These are phyloP conservation scores for Tricholaema leucomelas DNA, from an alignment of 2,113 vertebrate species.

Conservation along the genomic window DNA sequence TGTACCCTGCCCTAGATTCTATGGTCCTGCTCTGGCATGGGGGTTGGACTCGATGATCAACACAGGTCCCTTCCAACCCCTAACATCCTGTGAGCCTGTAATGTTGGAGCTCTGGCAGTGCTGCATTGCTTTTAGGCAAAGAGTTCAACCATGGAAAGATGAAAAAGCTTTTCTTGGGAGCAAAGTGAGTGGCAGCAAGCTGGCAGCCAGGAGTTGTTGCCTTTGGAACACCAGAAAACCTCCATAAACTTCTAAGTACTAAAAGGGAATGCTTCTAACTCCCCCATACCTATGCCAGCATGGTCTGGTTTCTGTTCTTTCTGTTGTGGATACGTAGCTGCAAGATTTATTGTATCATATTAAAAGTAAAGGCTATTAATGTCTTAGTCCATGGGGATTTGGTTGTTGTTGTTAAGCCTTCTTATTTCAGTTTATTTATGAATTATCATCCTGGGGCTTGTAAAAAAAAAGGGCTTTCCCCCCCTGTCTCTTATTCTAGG, in stretches of 20 bases:
- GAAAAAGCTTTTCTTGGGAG: background rate
- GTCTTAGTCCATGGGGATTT: background rate
- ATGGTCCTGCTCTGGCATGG: too few species aligned
- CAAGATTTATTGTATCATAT: slow-evolving; percentile 57
- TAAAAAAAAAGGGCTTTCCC: background rate
- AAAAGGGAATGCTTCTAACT: background rate
- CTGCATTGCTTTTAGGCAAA: background rate
- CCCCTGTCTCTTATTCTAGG: background rate
- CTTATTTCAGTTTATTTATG: slow-evolving; percentile 50
- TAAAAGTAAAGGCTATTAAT: slow-evolving; percentile 51
- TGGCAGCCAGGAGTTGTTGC: background rate
- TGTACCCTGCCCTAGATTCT: too few species aligned
- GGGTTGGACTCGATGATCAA: too few species aligned
- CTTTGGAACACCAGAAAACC: slow-evolving; percentile 16
- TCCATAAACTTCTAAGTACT: slow-evolving; percentile 23
- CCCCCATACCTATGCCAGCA: background rate
- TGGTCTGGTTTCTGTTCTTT: background rate
- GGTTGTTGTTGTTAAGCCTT: slow-evolving; percentile 24
- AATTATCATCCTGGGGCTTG: slow-evolving; percentile 40
- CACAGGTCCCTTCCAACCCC: too few species aligned
- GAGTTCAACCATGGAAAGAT: background rate
- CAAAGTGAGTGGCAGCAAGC: background rate
- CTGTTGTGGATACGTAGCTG: background rate
- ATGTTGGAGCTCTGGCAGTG: background rate
- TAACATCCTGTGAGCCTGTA: too few species aligned